These are phyloP conservation scores for Chauna torquata DNA, from an alignment of 2,113 vertebrate genomes.

Conservation along the genomic window DNA sequence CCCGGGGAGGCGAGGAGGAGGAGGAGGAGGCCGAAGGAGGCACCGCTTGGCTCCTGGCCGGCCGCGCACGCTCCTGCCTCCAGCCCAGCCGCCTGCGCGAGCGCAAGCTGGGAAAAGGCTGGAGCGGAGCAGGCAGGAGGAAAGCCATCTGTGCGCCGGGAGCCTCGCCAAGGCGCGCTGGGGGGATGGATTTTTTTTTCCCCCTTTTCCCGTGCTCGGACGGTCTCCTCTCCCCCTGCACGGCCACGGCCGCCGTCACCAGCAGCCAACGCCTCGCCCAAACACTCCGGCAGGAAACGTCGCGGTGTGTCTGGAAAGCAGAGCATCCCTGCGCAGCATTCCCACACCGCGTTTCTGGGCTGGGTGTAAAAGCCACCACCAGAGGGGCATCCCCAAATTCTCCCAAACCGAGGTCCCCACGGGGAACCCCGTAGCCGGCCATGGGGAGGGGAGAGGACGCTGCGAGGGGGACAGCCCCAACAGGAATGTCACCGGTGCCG, in stretches of 20 bases:
- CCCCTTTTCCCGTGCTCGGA: neutral
- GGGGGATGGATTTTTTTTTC: neutral
- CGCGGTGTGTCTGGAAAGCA: neutral
- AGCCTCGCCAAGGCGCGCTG: neutral
- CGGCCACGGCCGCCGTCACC: neutral
- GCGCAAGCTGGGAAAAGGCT: conserved; percentile 36
- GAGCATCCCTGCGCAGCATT: neutral
- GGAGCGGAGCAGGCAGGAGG: conserved; percentile 19
- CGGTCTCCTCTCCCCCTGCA: conserved; percentile 16
- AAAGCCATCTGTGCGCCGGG: conserved; percentile 13
- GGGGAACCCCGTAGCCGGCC: neutral
- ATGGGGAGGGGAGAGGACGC: too few species aligned
- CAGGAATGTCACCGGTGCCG: neutral
- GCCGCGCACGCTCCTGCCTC: conserved; percentile 32
- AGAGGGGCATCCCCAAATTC: neutral
- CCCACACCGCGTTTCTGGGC: too few species aligned
- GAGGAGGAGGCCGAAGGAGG: conserved; percentile 37
- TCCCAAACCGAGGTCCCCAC: neutral
- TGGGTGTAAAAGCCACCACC: neutral
- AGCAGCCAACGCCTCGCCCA: neutral
- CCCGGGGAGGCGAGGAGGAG: neutral
- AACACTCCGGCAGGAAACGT: neutral
- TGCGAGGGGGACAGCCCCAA: neutral
- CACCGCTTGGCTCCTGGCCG: neutral
- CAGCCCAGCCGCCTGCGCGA: neutral